Conservation (phyloP, 2,797 vertebrate species). For the Pempheris klunzingeri region DNA sequence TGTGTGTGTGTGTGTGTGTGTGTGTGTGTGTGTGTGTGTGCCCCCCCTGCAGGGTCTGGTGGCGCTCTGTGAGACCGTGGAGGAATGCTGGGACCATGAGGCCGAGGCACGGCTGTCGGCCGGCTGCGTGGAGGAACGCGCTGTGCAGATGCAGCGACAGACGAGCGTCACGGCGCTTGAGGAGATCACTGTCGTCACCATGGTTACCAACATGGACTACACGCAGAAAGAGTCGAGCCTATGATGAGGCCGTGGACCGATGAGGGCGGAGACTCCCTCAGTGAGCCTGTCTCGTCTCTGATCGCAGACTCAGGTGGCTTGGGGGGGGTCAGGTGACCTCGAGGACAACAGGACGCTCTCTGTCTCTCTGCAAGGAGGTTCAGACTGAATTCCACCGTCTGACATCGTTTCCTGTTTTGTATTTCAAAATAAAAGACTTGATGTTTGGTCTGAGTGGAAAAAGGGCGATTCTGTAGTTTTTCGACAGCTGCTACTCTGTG, state of each 20-base stretch:
- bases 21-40: background rate
- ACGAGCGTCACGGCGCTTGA: slow-evolving; percentile 89
- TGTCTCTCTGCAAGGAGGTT: slow-evolving; percentile 3
- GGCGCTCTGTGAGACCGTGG: slow-evolving; percentile 93
- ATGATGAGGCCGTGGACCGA: slow-evolving; percentile 88
- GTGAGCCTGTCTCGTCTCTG: background rate
- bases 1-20: no score
- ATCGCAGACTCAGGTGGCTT: background rate
- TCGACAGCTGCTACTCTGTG: slow-evolving; percentile 74
- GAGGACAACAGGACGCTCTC: background rate
- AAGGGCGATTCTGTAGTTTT: slow-evolving; percentile 90
- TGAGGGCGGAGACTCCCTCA: slow-evolving; percentile 34
- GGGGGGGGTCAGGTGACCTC: background rate
- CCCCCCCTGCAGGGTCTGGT: slow-evolving; percentile 88
- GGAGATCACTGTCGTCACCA: slow-evolving; percentile 95
- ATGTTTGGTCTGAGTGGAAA: slow-evolving; percentile 91
- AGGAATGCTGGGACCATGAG: slow-evolving; percentile 97
- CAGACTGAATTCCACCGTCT: slow-evolving; percentile 60
- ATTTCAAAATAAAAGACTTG: slow-evolving; percentile 68
- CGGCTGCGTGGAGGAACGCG: slow-evolving; percentile 93
- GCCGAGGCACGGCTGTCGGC: slow-evolving; percentile 93
- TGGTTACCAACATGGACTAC: slow-evolving; percentile 98
- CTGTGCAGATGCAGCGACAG: slow-evolving; percentile 93
- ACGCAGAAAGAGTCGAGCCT: slow-evolving; percentile 96
- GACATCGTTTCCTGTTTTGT: slow-evolving; percentile 37